Base-by-base conservation (phyloP, 1,140 invertebrate genomes). In the Philotrypesis tridentata region DNA sequence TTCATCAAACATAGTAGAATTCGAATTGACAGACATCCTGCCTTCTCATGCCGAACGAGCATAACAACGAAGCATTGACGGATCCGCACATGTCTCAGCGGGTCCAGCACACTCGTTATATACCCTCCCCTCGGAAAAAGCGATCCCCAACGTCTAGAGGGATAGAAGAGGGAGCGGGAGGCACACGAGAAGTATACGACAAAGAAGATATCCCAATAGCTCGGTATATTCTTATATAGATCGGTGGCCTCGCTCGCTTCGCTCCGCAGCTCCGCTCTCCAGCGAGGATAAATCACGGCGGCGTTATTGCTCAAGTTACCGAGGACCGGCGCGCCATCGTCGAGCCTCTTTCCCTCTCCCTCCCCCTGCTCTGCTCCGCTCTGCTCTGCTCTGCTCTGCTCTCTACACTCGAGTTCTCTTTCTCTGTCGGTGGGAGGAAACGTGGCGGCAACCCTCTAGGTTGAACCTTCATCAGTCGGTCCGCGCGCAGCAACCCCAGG, bases 381-480 rank as follows among this genome's bases (percentile, higher is more conserved):
- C n/a, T n/a, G n/a, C n/a, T n/a, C n/a, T n/a, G n/a, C n/a, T n/a
- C n/a, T n/a, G n/a, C n/a, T n/a, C n/a, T n/a, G n/a, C n/a, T n/a
- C n/a, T n/a, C n/a, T 43, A 40, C 37, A 40, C 40, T 43, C 37
- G 8, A 40, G 43, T 48, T 17, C 21, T 63, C 37, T 60, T 23
- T 74, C 2, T 60, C 48, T 77, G 33, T 70, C 84, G 74, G 89
- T 88, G 89, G 87, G 90, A 87, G 88, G 88, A 90, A 80, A 27
- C 29, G n/a, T n/a, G n/a, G n/a, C n/a, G 55, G 89, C 89, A 87
- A 91, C 92, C 87, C 91, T 92, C 85, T 89, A 87, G 84, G 85
- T 88, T 90, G 90, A 91, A 92, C 91, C 91, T 92, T 92, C 90
- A 91, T 92, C 90, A 92, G 90, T 89, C 90, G 90, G 90, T 91